These are phyloP conservation scores for Pyrrhosoma nymphula DNA, from an alignment of 2,888 invertebrate genomes.

Conservation along the genomic window DNA sequence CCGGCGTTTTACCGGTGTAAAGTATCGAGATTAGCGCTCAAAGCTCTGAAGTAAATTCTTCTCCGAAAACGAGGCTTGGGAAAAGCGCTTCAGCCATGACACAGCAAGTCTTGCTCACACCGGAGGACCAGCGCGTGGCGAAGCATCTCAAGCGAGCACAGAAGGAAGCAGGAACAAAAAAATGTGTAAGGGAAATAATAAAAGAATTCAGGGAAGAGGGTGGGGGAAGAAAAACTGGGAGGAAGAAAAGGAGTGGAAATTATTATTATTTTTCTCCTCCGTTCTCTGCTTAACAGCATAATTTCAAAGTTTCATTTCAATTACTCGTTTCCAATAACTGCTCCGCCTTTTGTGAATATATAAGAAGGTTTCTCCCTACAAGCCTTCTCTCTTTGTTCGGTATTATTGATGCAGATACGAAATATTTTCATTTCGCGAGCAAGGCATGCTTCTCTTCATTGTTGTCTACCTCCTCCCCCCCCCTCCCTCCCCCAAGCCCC, in stretches of 20 bases:
- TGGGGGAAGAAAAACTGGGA: not conserved
- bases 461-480: slow-evolving; percentile 2
- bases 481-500: not conserved
- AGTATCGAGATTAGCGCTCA: not conserved
- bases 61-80: not conserved
- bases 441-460: slow-evolving; percentile 58
- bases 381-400: slow-evolving; percentile 44
- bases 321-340: slow-evolving; percentile 66
- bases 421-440: slow-evolving; percentile 63
- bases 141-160: not conserved
- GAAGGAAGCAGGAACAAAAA: slow-evolving; percentile 4
- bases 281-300: slow-evolving; percentile 62
- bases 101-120: not conserved
- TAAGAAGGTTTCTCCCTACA: slow-evolving; percentile 67
- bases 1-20: too few relatives aligned
- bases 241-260: not conserved
- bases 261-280: not conserved
- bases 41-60: not conserved
- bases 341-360: slow-evolving; percentile 62
- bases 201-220: not conserved
- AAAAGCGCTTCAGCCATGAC: not conserved
- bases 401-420: slow-evolving; percentile 67
- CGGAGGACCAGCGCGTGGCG: not conserved
- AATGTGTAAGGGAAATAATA: not conserved
- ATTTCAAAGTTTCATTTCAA: slow-evolving; percentile 67